phyloP scores from a whole-genome alignment of 2,797 vertebrate species.

The Propithecus deckenii region DNA sequence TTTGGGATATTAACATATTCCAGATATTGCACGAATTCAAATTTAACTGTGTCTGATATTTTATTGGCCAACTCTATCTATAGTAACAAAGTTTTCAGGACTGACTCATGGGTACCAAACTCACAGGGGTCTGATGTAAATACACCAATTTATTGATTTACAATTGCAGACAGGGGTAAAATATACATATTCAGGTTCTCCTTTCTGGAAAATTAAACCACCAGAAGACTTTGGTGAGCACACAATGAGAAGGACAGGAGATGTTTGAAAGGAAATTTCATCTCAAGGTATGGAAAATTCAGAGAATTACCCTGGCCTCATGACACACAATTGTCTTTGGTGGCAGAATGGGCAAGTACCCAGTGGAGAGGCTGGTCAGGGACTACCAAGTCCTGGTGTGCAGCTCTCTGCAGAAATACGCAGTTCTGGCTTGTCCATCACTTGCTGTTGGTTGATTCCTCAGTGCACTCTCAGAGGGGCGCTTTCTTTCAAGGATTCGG shows the following conservation, averaged over 20 bases:
- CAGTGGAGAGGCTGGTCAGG: not conserved
- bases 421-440: not conserved
- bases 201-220: not conserved
- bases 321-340: no score
- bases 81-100: not conserved
- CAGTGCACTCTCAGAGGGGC: no score
- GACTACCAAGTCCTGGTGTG: fast-evolving
- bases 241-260: not conserved
- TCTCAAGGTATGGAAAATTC: not conserved
- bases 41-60: not conserved
- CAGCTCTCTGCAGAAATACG: not conserved
- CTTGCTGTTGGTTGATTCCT: not conserved
- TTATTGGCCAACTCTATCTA: not conserved
- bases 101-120: not conserved
- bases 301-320: not conserved
- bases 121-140: not conserved
- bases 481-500: not conserved
- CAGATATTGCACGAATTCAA: not conserved
- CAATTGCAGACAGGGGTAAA: not conserved
- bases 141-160: not conserved
- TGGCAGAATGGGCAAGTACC: not conserved
- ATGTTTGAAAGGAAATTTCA: not conserved
- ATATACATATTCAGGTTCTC: not conserved
- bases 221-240: not conserved
- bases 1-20: not conserved